These are phyloP conservation scores for Syngnathoides biaculeatus DNA, from an alignment of 2,113 vertebrate genomes.

Conservation along the genomic window DNA sequence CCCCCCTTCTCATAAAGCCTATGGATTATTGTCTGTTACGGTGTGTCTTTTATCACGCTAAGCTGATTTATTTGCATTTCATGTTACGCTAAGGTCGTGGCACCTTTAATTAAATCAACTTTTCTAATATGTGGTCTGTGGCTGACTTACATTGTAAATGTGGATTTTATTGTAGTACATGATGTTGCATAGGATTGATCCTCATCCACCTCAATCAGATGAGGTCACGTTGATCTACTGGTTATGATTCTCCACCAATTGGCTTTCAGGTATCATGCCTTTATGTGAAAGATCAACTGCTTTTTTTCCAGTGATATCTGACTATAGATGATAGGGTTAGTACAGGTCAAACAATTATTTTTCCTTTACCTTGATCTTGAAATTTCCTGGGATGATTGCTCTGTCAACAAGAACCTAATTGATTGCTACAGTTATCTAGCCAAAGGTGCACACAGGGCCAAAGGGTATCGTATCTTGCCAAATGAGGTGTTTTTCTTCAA, in stretches of 20 bases:
- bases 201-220: neutral
- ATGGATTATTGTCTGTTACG: slow-evolving; percentile 42
- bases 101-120: slow-evolving; percentile 1
- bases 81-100: neutral
- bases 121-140: neutral
- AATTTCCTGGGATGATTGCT: neutral
- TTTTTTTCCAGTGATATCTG: neutral
- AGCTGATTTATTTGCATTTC: slow-evolving; percentile 14
- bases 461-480: neutral
- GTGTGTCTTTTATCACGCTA: slow-evolving; percentile 17
- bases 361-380: neutral
- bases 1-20: slow-evolving; percentile 23
- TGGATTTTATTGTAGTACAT: neutral
- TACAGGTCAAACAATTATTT: neutral
- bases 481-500: neutral
- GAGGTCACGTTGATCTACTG: neutral
- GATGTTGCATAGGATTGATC: neutral
- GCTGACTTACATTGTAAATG: neutral
- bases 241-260: neutral
- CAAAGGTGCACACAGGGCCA: neutral
- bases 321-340: neutral
- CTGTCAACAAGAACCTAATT: neutral
- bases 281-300: neutral
- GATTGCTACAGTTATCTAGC: neutral
- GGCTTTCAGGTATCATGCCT: neutral